A percentile compares a stretch with the other conserved stretches of the same genome.
phyloP scores from a whole-genome alignment of 2,113 vertebrate species.

The Crotalus viridis region DNA sequence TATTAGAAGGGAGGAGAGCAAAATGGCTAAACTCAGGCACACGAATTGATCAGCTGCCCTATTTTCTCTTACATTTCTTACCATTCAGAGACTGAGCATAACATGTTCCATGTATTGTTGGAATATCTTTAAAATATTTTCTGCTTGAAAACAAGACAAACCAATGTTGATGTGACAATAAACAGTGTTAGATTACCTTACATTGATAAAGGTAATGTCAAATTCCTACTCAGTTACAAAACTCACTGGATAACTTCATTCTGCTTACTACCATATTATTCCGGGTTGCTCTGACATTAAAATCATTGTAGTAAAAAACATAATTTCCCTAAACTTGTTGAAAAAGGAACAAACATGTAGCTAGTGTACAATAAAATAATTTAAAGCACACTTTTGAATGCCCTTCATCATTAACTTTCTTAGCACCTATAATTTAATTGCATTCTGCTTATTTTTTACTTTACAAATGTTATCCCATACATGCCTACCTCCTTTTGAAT shows the following conservation, averaged over 20 bases:
- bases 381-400: neutral
- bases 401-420: neutral
- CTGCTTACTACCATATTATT: neutral
- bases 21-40: constrained; percentile 20
- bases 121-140: neutral
- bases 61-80: neutral
- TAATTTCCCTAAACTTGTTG: neutral
- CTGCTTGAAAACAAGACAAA: neutral
- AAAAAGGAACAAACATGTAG: neutral
- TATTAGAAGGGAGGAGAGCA: constrained; percentile 1
- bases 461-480: neutral
- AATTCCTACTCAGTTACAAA: neutral
- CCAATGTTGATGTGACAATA: neutral
- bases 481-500: neutral
- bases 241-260: neutral
- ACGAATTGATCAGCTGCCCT: neutral
- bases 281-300: neutral
- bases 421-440: neutral
- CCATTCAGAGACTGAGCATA: neutral
- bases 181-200: neutral
- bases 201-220: neutral
- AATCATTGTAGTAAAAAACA: neutral
- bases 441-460: neutral
- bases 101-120: neutral
- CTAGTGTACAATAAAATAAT: neutral